Conservation (phyloP, 2,888 invertebrate genomes). For the Dione vanillae region DNA sequence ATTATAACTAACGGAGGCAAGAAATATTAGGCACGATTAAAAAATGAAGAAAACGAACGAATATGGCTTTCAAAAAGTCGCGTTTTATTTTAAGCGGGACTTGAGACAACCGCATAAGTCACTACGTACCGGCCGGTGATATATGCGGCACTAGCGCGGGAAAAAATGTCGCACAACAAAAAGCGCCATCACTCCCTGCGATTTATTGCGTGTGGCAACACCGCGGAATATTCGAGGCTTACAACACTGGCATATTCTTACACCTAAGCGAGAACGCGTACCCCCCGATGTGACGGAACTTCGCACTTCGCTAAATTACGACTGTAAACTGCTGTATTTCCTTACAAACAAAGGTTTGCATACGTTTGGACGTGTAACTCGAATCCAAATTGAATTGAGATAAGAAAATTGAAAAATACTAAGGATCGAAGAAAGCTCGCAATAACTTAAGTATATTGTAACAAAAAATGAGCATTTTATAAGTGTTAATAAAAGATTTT, state of each 20-base stretch:
- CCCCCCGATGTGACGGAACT: slow-evolving; percentile 82
- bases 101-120: slow-evolving; percentile 70
- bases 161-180: slow-evolving; percentile 82
- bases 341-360: slow-evolving; percentile 38
- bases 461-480: slow-evolving; percentile 32
- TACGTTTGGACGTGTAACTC: slow-evolving; percentile 38
- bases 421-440: slow-evolving; percentile 28
- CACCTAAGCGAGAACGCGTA: slow-evolving; percentile 75
- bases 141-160: slow-evolving; percentile 80
- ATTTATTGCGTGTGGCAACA: slow-evolving; percentile 78
- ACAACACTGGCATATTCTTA: slow-evolving; percentile 68
- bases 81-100: slow-evolving; percentile 59
- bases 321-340: slow-evolving; percentile 63
- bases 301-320: slow-evolving; percentile 82
- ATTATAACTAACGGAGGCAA: slow-evolving; percentile 28
- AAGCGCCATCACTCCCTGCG: slow-evolving; percentile 78
- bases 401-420: slow-evolving; percentile 40
- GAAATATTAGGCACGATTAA: slow-evolving; percentile 46
- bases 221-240: slow-evolving; percentile 74
- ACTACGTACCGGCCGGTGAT: slow-evolving; percentile 68
- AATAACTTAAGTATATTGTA: slow-evolving; percentile 29
- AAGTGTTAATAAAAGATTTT: slow-evolving; percentile 15
- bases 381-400: slow-evolving; percentile 44
- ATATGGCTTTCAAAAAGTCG: slow-evolving; percentile 53
- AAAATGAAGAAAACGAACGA: slow-evolving; percentile 40